phyloP scores from a whole-genome alignment of 2,888 invertebrate species.

The Tortrix viridana region DNA sequence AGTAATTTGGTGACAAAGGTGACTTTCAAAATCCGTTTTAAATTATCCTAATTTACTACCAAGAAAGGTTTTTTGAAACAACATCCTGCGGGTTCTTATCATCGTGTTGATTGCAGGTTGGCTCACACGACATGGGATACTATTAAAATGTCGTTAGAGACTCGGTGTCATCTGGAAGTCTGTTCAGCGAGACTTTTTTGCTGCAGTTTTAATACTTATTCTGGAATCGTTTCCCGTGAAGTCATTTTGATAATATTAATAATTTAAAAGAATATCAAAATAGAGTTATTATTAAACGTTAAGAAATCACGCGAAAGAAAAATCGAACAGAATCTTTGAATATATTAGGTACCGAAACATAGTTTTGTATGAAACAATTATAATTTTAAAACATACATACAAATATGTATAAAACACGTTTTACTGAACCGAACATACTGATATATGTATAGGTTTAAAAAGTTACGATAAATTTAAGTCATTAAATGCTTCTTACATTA shows the following conservation, averaged over 20 bases:
- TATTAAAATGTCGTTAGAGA: conserved; percentile 84
- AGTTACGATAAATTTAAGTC: too few relatives aligned
- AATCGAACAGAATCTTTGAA: too few relatives aligned
- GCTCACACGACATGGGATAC: conserved; percentile 72
- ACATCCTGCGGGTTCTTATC: conserved; percentile 68
- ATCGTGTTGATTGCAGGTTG: conserved; percentile 77
- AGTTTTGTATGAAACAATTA: too few relatives aligned
- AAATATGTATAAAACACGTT: too few relatives aligned
- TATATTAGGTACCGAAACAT: too few relatives aligned
- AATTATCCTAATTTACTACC: conserved; percentile 34
- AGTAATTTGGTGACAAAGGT: conserved; percentile 33
- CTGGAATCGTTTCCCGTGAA: conserved; percentile 11
- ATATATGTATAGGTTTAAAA: too few relatives aligned
- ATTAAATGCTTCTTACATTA: neutral
- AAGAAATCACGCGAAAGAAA: too few relatives aligned
- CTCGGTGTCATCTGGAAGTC: conserved; percentile 78
- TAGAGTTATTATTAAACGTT: too few relatives aligned
- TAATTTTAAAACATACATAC: too few relatives aligned
- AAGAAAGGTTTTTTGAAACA: conserved; percentile 49
- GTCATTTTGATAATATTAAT: conserved; percentile 5
- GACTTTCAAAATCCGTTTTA: conserved; percentile 36
- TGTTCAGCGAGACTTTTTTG: conserved; percentile 77
- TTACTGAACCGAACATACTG: too few relatives aligned
- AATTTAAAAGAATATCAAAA: neutral
- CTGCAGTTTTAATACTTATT: conserved; percentile 58